phyloP scores from a whole-genome alignment of 1,140 invertebrate species.

The Drosophila littoralis region DNA sequence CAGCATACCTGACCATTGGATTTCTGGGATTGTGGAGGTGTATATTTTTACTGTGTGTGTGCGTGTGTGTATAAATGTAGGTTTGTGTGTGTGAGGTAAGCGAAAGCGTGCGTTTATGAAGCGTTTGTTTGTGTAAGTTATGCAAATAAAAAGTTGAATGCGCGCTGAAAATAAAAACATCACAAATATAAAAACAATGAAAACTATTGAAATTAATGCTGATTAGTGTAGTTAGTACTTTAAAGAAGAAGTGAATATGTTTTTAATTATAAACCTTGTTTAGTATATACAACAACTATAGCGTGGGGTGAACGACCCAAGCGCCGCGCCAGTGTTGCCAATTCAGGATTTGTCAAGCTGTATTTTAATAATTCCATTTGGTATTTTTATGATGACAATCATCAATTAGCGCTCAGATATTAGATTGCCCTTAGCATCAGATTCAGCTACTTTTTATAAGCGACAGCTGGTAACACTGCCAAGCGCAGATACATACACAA shows the following conservation, averaged over 20 bases:
- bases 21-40: constrained; percentile 38
- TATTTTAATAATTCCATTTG: too few species aligned
- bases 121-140: constrained; percentile 46
- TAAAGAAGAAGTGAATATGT: too few species aligned
- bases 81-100: constrained; percentile 25
- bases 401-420: too few species aligned
- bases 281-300: too few species aligned
- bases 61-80: constrained; percentile 16
- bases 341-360: too few species aligned
- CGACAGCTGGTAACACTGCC: background rate
- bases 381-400: too few species aligned
- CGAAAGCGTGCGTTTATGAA: constrained; percentile 39
- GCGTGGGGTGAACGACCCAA: too few species aligned
- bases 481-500: constrained; percentile 60
- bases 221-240: background rate
- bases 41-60: constrained; percentile 6
- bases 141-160: constrained; percentile 35
- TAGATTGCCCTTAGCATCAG: too few species aligned
- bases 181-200: constrained; percentile 52
- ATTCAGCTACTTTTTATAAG: too few species aligned
- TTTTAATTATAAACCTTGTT: too few species aligned
- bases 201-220: background rate
- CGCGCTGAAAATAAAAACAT: constrained; percentile 69
- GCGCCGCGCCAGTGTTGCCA: too few species aligned
- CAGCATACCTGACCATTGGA: constrained; percentile 70